phyloP scores from a whole-genome alignment of 2,888 invertebrate species.

The Melieria crassipennis region DNA sequence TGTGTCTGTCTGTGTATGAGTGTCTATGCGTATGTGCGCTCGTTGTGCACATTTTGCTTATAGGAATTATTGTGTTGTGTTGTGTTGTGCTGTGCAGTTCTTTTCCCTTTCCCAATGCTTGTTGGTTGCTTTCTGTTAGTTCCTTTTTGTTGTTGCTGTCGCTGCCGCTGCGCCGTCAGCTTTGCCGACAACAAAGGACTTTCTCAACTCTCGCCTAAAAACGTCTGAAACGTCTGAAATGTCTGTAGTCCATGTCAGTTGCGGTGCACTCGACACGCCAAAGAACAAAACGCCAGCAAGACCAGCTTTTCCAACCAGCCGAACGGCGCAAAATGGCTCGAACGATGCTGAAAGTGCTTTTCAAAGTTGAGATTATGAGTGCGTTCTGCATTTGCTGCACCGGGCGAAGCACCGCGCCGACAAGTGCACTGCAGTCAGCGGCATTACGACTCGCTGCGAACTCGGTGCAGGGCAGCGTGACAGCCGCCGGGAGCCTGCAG shows the following conservation, averaged over 20 bases:
- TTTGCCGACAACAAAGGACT: not conserved
- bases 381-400: not conserved
- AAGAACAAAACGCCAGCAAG: not conserved
- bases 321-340: conserved; percentile 8
- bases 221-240: not conserved
- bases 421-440: no score
- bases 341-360: conserved; percentile 32
- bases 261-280: not conserved
- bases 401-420: no score
- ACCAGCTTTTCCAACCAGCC: not conserved
- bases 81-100: no score
- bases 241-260: conserved; percentile 1
- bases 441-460: no score
- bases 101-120: no score
- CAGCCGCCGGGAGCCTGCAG: no score
- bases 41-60: not conserved
- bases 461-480: no score
- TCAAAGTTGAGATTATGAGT: conserved; percentile 33
- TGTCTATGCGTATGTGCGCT: not conserved
- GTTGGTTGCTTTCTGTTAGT: not conserved
- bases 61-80: not conserved
- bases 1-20: no score
- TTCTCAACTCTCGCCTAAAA: not conserved
- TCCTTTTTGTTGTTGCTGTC: not conserved
- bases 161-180: no score